Evolutionary conservation across 2,113 vertebrate species (phyloP).

Genomic region (Chaetorhynchus papuensis): DNA sequence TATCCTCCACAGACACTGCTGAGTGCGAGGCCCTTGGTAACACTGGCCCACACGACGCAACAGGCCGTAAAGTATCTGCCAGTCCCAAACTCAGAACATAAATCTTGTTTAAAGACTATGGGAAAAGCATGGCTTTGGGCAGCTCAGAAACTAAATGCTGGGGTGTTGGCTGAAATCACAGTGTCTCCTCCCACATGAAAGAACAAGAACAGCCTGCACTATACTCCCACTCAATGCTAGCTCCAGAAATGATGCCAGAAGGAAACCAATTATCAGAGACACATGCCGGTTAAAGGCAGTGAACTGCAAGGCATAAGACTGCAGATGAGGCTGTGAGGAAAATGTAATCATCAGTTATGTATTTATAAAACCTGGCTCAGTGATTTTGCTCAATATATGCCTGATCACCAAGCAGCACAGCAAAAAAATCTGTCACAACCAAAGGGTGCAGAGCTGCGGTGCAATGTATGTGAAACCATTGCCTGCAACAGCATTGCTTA

Average conservation of each 20-base stretch:
- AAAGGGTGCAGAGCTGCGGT: not conserved
- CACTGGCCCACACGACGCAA: not conserved
- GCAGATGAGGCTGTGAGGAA: not conserved
- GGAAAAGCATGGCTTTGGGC: not conserved
- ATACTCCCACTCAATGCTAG: not conserved
- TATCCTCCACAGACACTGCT: not conserved
- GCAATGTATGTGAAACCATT: not conserved
- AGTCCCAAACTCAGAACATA: not conserved
- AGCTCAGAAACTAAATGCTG: not conserved
- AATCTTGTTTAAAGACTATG: not conserved
- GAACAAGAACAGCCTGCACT: not conserved
- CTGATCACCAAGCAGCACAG: not conserved
- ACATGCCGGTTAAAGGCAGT: not conserved
- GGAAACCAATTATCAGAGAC: conserved; percentile 41
- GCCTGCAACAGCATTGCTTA: not conserved
- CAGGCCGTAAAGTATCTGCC: not conserved
- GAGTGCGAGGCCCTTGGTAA: not conserved
- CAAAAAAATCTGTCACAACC: not conserved
- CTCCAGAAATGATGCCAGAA: not conserved
- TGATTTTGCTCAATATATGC: conserved; percentile 10
- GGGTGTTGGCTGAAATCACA: not conserved
- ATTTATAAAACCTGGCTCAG: conserved; percentile 23
- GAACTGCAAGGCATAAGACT: not conserved
- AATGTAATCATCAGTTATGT: not conserved
- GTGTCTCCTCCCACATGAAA: not conserved